Base-by-base conservation (phyloP, 2,113 vertebrate species). In the Ctenodactylus gundi region DNA sequence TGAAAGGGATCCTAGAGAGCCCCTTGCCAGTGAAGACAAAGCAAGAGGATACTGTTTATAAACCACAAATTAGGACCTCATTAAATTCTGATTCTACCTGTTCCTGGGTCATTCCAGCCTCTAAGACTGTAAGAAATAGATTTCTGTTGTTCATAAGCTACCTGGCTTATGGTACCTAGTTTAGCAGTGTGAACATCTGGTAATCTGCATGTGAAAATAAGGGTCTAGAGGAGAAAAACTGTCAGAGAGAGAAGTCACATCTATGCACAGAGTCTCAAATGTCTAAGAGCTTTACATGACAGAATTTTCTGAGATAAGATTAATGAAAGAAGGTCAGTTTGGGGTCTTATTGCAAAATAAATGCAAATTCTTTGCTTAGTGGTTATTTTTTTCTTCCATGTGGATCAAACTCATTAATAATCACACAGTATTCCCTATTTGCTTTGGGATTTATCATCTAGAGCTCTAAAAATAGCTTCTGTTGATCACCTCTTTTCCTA, bases 401-500 rank as follows among this genome's bases (percentile, higher is more conserved):
- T 88, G 55, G 82, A 78, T 82, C 91, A 83, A 77, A 20, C 6
- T 72, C 73, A 49, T 85, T 90, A 78, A 78, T n/a, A 62, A 75
- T 78, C 85, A 57, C 44, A 17, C 67, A 70, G 46, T 27, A 6
- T 11, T 41, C 4, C 10, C 31, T 75, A 77, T 91, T 94, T 94
- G 78, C 62, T 76, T 85, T 83, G 70, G 60, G 73, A 68, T 86
- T 94, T 93, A 55, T 88, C 67, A 77, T 88, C n/a, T 29, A 65
- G 77, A 90, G 60, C 85, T 93, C 41, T 55, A 39, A 67, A 70
- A 90, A 95, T 41, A 96, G 62, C 46, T 70, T 81, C 60, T 60
- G 85, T 46, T 14, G 57, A 85, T 85, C 31, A 88, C 49, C 88
- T 82, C 76, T 96, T 90, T 96, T 86, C 68, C 95, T 94, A 46